Percentiles rank a stretch among this genome's conserved stretches.
Conservation (phyloP, 2,797 vertebrate genomes). For the Fundulus diaphanus region DNA sequence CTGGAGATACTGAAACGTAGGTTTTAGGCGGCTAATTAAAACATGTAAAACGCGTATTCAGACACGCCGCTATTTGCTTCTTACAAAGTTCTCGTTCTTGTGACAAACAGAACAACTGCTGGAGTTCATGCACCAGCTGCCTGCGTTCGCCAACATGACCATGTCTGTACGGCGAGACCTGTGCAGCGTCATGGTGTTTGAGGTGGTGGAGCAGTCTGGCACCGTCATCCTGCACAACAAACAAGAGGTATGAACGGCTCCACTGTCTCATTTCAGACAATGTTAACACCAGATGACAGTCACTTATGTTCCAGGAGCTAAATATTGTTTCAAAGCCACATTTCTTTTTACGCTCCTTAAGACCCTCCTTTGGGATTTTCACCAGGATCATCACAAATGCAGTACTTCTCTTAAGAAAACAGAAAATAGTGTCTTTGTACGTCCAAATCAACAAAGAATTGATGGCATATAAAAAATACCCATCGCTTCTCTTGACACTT, state of each 20-base stretch:
- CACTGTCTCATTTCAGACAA: not conserved
- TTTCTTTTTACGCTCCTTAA: not conserved
- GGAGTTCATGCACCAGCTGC: conserved; percentile 99
- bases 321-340: not conserved
- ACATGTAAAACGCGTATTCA: not conserved
- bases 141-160: conserved; percentile 99
- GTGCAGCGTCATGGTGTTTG: conserved; percentile 98
- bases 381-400: too few species aligned
- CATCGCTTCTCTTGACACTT: not conserved
- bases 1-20: not conserved
- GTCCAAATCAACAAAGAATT: not conserved
- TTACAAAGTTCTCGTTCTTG: not conserved
- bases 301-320: not conserved
- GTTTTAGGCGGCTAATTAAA: not conserved
- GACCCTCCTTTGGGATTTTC: too few species aligned
- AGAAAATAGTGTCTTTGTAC: not conserved
- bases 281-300: too few species aligned
- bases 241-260: conserved; percentile 86
- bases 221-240: conserved; percentile 94
- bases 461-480: not conserved
- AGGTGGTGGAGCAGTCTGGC: conserved; percentile 96
- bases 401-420: too few species aligned
- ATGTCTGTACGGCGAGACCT: conserved; percentile 98
- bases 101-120: conserved; percentile 91
- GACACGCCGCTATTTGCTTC: not conserved